A percentile compares a stretch with the other conserved stretches of the same genome.
These are phyloP conservation scores for Camponotus vicinus DNA, from an alignment of 1,140 invertebrate species.

Conservation along the genomic window DNA sequence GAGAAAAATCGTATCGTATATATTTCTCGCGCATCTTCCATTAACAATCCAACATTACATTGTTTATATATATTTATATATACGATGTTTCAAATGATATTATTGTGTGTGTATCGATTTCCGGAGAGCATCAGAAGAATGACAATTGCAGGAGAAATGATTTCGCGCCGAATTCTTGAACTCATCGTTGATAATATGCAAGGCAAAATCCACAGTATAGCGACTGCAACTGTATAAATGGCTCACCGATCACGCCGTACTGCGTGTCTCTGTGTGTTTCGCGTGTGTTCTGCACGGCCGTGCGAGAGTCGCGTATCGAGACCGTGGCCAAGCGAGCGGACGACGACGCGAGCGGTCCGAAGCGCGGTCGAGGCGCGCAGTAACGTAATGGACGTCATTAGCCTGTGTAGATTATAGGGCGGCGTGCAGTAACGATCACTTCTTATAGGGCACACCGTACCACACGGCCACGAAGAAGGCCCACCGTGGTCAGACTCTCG, in stretches of 20 bases:
- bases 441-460: constrained; percentile 84
- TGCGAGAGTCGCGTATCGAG: constrained; percentile 79
- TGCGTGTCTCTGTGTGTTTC: constrained; percentile 26
- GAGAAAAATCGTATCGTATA: no score
- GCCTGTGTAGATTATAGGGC: constrained; percentile 86
- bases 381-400: constrained; percentile 87
- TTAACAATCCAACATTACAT: no score
- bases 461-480: constrained; percentile 74
- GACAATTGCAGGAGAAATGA: background rate
- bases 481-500: constrained; percentile 76
- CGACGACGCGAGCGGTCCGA: constrained; percentile 78
- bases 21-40: background rate
- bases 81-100: no score
- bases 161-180: constrained; percentile 24
- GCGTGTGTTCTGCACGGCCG: constrained; percentile 58
- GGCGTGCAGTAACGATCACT: constrained; percentile 86
- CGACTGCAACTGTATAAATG: constrained; percentile 51
- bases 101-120: no score
- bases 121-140: background rate
- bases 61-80: no score
- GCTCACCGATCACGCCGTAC: background rate
- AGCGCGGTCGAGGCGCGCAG: constrained; percentile 74
- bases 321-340: constrained; percentile 82
- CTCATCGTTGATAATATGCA: constrained; percentile 9
- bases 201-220: background rate